Conservation (phyloP, 92 coral and sea anemone species). For the Siderastrea siderea region DNA sequence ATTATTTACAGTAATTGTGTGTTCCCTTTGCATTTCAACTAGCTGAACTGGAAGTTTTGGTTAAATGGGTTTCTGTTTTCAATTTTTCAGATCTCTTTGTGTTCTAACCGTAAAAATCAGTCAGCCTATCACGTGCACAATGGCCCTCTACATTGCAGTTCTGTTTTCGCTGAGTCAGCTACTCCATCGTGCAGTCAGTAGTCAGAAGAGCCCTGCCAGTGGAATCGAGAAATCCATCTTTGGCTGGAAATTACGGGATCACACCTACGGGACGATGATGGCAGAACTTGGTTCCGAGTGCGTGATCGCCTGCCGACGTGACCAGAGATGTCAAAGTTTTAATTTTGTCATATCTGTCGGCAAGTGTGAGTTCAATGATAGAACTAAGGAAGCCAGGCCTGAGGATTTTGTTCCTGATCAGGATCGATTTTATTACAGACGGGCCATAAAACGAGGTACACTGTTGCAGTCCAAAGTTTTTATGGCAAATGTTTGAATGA, state of each 20-base stretch:
- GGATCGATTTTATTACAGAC: slow-evolving; percentile 12
- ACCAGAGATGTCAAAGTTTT: slow-evolving; percentile 13
- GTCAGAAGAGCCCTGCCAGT: not conserved
- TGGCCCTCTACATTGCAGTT: not conserved
- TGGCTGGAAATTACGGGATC: slow-evolving; percentile 11
- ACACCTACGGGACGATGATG: not conserved
- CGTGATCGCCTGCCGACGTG: not conserved
- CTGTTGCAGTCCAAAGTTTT: not conserved
- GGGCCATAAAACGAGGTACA: slow-evolving; percentile 2
- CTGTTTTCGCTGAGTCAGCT: not conserved
- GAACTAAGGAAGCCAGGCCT: slow-evolving; percentile 34
- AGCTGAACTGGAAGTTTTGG: too few relatives aligned
- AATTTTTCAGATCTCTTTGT: too few relatives aligned
- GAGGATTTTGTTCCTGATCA: slow-evolving; percentile 5
- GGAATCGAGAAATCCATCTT: slow-evolving; percentile 3
- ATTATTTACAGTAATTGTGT: too few relatives aligned
- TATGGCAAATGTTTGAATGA: too few relatives aligned
- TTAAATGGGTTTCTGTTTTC: too few relatives aligned
- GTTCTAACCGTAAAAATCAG: too few relatives aligned
- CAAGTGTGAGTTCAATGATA: slow-evolving; percentile 11
- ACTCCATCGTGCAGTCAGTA: not conserved
- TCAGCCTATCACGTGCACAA: too few relatives aligned
- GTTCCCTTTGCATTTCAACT: too few relatives aligned
- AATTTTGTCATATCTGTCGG: not conserved
- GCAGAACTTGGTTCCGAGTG: not conserved